Percentiles rank a stretch among this genome's conserved stretches.
These are phyloP conservation scores for Lepus oiostolus DNA, from an alignment of 2,797 vertebrate genomes.

Conservation along the genomic window DNA sequence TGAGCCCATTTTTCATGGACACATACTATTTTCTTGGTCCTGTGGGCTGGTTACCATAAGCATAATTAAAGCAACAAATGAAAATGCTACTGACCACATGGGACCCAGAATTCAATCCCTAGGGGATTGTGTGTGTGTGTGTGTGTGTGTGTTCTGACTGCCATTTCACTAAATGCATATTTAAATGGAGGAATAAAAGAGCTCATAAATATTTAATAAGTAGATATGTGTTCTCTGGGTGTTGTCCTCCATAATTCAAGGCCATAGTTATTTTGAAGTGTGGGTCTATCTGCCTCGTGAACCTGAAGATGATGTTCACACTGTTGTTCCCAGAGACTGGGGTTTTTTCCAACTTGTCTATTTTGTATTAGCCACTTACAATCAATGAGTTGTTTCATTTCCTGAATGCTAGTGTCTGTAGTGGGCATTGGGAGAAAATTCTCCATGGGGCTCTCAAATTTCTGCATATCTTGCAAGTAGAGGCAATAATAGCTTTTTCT, in stretches of 20 bases:
- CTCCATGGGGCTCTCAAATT: background rate
- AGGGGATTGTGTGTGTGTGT: background rate
- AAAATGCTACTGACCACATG: constrained; percentile 54
- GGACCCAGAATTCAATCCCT: constrained; percentile 59
- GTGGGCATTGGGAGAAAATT: background rate
- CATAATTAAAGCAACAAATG: constrained; percentile 80
- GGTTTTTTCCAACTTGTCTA: background rate
- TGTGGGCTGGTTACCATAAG: constrained; percentile 47
- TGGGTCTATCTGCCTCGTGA: background rate
- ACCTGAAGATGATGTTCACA: background rate
- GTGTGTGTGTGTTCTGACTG: constrained; percentile 41
- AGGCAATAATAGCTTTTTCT: background rate
- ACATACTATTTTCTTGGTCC: constrained; percentile 51
- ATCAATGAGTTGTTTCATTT: constrained; percentile 6
- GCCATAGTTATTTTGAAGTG: background rate
- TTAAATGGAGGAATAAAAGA: constrained; percentile 21
- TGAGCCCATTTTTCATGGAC: constrained; percentile 43
- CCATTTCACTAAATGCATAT: constrained; percentile 68
- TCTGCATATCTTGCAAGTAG: background rate
- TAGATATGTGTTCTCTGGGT: background rate
- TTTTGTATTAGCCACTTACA: background rate
- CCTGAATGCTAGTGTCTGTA: background rate
- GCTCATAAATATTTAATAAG: constrained; percentile 53
- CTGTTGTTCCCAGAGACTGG: background rate
- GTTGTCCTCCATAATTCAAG: background rate